These are phyloP conservation scores for Caenorhabditis auriculariae DNA, from an alignment of 2,888 invertebrate species.

Conservation along the genomic window DNA sequence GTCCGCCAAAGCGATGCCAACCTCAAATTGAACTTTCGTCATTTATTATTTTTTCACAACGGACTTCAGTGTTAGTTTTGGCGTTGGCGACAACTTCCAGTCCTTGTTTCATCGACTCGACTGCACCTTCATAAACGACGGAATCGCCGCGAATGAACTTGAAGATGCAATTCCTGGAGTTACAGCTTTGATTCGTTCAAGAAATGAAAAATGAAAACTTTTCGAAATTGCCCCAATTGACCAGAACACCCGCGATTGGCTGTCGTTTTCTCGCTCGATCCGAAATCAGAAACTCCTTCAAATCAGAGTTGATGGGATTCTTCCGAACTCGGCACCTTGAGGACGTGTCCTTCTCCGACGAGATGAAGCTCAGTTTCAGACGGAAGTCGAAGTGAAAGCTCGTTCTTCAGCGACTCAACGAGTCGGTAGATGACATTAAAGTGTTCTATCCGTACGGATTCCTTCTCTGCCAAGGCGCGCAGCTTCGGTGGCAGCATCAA, in stretches of 20 bases:
- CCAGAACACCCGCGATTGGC: conserved; percentile 58
- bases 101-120: conserved; percentile 58
- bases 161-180: conserved; percentile 34
- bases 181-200: not conserved
- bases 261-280: conserved; percentile 76
- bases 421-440: conserved; percentile 87
- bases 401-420: conserved; percentile 81
- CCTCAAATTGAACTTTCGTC: conserved; percentile 9
- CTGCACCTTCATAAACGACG: conserved; percentile 49
- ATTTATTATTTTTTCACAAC: not conserved
- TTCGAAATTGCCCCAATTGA: conserved; percentile 60
- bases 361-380: conserved; percentile 76
- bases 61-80: conserved; percentile 45
- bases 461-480: conserved; percentile 68
- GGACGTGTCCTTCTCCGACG: conserved; percentile 70
- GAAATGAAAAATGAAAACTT: conserved; percentile 35
- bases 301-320: not conserved
- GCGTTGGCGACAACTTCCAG: conserved; percentile 44
- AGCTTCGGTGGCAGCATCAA: conserved; percentile 67
- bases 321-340: conserved; percentile 32
- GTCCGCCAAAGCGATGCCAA: conserved; percentile 36
- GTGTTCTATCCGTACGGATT: conserved; percentile 71
- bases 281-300: conserved; percentile 69
- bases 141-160: conserved; percentile 40
- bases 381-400: conserved; percentile 77